Percentiles rank a stretch among this genome's conserved stretches.
These are phyloP conservation scores for Anthopleura xanthogrammica DNA, from an alignment of 92 coral and sea anemone species.

Conservation along the genomic window DNA sequence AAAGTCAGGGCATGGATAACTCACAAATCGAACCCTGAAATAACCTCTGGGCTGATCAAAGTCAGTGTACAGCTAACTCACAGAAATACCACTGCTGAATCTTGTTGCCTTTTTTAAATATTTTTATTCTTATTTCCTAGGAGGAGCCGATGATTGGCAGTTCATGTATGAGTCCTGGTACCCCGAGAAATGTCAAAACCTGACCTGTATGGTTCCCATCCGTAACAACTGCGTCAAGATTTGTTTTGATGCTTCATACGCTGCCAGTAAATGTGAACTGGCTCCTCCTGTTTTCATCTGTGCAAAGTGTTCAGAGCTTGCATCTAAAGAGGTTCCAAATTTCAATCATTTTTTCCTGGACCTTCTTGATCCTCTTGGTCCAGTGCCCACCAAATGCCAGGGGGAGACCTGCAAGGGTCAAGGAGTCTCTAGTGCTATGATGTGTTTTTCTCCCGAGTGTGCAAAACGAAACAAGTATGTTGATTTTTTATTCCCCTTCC, in stretches of 20 bases:
- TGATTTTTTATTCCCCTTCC: background rate
- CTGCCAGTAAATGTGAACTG: conserved; percentile 71
- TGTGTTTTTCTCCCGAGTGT: conserved; percentile 89
- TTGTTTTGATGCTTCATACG: conserved; percentile 89
- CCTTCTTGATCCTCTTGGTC: conserved; percentile 81
- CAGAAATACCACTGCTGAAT: too few relatives aligned
- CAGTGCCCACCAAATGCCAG: conserved; percentile 91
- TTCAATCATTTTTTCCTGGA: conserved; percentile 50
- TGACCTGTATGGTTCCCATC: conserved; percentile 71
- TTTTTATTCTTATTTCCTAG: background rate
- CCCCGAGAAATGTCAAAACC: conserved; percentile 77
- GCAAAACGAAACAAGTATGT: conserved; percentile 86
- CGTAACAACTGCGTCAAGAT: conserved; percentile 69
- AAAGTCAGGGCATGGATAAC: background rate
- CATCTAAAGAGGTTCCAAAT: conserved; percentile 47
- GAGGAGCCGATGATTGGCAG: conserved; percentile 98
- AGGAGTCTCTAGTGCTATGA: conserved; percentile 71
- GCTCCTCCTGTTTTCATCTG: conserved; percentile 93
- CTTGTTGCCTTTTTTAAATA: too few relatives aligned
- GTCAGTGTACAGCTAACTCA: too few relatives aligned
- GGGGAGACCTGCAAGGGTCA: conserved; percentile 89
- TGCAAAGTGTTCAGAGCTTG: conserved; percentile 69
- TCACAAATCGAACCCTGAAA: background rate
- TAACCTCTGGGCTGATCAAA: too few relatives aligned
- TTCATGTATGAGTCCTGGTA: conserved; percentile 96